A percentile compares a stretch with the other conserved stretches of the same genome.
Evolutionary conservation across 1,140 invertebrate genomes (phyloP).

Genomic region (Trichoplusia ni): DNA sequence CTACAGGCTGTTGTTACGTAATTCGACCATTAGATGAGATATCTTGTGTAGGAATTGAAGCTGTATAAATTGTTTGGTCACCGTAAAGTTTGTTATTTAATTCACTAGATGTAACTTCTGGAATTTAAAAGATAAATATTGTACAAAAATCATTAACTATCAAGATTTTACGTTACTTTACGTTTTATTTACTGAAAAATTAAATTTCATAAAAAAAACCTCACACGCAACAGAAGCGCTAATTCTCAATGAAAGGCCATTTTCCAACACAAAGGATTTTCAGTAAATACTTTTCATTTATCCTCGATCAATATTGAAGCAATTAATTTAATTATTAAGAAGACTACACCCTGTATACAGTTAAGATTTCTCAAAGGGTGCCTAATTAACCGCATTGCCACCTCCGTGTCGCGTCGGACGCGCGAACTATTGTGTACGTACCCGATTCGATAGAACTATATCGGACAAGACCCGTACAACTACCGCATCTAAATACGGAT

Average conservation of each 20-base stretch:
- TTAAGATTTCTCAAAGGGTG: constrained; percentile 49
- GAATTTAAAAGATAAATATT: no score
- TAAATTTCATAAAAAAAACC: no score
- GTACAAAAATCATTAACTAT: no score
- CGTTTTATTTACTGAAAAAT: no score
- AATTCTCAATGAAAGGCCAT: no score
- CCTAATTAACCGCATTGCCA: constrained; percentile 66
- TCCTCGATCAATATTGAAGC: neutral
- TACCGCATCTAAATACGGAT: constrained; percentile 8
- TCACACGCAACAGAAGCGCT: no score
- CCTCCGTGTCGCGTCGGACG: constrained; percentile 50
- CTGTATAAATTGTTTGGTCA: neutral
- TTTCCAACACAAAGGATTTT: no score
- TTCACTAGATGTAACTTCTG: no score
- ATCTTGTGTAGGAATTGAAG: neutral
- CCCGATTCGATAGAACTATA: neutral
- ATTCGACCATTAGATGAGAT: neutral
- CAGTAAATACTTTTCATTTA: no score
- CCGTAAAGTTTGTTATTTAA: no score
- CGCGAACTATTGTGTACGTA: constrained; percentile 53
- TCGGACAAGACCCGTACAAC: neutral
- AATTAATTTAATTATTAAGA: neutral
- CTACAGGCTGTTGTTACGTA: constrained; percentile 52
- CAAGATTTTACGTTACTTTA: no score
- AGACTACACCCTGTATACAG: constrained; percentile 37